phyloP scores from a whole-genome alignment of 2,113 vertebrate genomes.

The Pionites leucogaster region DNA sequence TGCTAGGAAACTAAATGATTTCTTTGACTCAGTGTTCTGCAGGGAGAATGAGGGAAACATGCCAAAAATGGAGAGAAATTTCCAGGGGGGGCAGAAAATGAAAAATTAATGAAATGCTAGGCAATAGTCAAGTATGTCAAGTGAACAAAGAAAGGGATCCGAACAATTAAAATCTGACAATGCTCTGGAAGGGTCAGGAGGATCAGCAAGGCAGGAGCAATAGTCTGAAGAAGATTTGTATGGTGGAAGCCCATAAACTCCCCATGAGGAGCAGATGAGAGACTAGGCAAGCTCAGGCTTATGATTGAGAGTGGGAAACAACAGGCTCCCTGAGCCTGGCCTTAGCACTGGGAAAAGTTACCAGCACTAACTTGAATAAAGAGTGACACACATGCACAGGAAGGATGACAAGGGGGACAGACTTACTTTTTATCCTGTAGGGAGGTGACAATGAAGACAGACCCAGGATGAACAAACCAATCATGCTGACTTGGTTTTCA shows the following conservation, averaged over 20 bases:
- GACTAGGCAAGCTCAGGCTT: neutral
- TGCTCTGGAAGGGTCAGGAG: neutral
- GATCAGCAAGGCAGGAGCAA: conserved; percentile 8
- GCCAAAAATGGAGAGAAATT: conserved; percentile 61
- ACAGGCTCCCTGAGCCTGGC: neutral
- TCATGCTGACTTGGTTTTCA: neutral
- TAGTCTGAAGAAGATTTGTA: neutral
- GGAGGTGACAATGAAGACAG: neutral
- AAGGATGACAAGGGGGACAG: neutral
- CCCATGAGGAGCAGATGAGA: neutral
- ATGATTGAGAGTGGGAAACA: neutral
- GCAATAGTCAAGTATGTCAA: conserved; percentile 42
- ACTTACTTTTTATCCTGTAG: neutral
- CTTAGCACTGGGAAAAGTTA: neutral
- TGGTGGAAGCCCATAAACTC: neutral
- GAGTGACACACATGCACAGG: neutral
- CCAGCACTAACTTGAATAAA: neutral
- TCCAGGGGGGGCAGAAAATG: conserved; percentile 58
- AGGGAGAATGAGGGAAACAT: conserved; percentile 38
- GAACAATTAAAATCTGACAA: conserved; percentile 37
- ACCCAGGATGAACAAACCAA: neutral
- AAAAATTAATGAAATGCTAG: conserved; percentile 69
- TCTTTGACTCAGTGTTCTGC: conserved; percentile 57
- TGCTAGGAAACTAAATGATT: conserved; percentile 69
- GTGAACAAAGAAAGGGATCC: neutral